These are phyloP conservation scores for Melanostoma scalare DNA, from an alignment of 2,888 invertebrate genomes.

Conservation along the genomic window DNA sequence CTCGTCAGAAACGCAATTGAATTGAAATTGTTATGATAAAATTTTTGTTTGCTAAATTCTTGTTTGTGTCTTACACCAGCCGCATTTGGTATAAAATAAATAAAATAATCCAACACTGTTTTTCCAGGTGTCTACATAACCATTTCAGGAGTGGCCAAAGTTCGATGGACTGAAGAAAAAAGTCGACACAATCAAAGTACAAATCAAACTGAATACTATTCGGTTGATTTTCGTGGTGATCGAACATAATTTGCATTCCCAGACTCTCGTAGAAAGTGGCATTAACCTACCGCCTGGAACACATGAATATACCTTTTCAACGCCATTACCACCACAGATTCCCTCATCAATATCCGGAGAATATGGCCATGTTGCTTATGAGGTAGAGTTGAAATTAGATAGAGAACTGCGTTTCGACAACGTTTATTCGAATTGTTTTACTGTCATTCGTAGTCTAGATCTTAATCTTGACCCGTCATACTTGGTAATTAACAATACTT, in stretches of 20 bases:
- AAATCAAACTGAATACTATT: conserved; percentile 50
- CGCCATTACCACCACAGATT: conserved; percentile 73
- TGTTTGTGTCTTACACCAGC: too few relatives aligned
- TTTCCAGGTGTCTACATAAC: conserved; percentile 72
- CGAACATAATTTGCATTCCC: conserved; percentile 72
- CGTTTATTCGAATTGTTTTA: conserved; percentile 38
- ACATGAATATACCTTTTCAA: conserved; percentile 74
- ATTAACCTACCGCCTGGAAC: conserved; percentile 69
- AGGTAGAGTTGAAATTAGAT: conserved; percentile 51
- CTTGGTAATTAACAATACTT: conserved; percentile 13
- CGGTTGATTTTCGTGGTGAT: conserved; percentile 57
- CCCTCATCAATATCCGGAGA: conserved; percentile 68
- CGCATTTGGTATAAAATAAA: too few relatives aligned
- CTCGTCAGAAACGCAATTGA: too few relatives aligned
- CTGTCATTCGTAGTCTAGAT: conserved; percentile 41
- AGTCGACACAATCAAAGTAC: conserved; percentile 49
- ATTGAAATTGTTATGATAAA: too few relatives aligned
- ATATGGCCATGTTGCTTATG: conserved; percentile 44
- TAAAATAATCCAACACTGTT: too few relatives aligned
- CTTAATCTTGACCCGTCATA: conserved; percentile 43
- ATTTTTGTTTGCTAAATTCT: too few relatives aligned
- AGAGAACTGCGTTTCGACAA: conserved; percentile 35
- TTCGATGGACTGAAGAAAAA: conserved; percentile 73
- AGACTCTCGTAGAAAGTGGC: conserved; percentile 53
- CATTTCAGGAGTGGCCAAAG: conserved; percentile 74